Conservation (phyloP, 2,113 vertebrate species). For the Pseudopipra pipra region DNA sequence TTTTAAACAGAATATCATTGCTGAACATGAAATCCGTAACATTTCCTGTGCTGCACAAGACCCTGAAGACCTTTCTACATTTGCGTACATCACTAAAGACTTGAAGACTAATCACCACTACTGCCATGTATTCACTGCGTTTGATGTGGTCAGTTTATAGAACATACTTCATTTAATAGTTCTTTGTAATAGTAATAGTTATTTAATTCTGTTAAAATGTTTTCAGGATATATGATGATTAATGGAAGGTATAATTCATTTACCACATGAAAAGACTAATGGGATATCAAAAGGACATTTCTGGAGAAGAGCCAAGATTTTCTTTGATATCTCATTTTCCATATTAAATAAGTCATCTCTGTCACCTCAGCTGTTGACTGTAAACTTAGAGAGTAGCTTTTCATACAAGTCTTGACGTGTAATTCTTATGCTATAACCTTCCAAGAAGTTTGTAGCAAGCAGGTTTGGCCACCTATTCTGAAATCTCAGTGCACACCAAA, state of each 20-base stretch:
- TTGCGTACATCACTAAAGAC: conserved; percentile 99
- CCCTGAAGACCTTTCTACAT: conserved; percentile 97
- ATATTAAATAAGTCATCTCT: background rate
- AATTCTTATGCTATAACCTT: background rate
- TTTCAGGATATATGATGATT: background rate
- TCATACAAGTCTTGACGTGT: background rate
- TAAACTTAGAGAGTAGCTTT: background rate
- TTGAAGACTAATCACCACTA: conserved; percentile 99
- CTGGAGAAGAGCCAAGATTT: background rate
- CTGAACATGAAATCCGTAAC: conserved; percentile 98
- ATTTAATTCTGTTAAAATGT: background rate
- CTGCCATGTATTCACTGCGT: conserved; percentile 98
- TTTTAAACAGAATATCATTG: conserved; percentile 89
- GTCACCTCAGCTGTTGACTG: background rate
- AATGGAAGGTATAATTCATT: background rate
- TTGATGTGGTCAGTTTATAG: conserved; percentile 91
- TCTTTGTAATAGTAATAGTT: background rate
- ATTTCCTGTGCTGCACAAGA: conserved; percentile 99
- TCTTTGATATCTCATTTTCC: background rate
- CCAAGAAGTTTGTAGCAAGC: background rate
- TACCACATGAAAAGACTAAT: background rate
- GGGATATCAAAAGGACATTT: background rate
- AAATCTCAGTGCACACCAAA: background rate
- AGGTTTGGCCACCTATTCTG: background rate
- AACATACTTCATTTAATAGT: background rate